phyloP scores from a whole-genome alignment of 2,888 invertebrate genomes.

The Alloplasta piceator region DNA sequence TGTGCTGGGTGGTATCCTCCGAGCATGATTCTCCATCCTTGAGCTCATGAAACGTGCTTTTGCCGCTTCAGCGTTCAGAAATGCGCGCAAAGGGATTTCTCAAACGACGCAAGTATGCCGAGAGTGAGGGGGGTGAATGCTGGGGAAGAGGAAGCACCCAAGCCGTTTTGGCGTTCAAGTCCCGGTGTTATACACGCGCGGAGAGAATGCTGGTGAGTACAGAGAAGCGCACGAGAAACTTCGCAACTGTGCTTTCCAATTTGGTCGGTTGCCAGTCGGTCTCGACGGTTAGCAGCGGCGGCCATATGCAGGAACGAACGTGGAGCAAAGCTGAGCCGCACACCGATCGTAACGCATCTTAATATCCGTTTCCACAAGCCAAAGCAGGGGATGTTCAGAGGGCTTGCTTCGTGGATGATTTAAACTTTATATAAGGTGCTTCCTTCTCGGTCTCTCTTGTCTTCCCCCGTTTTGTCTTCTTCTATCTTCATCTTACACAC shows the following conservation, averaged over 20 bases:
- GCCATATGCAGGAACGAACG: slow-evolving; percentile 69
- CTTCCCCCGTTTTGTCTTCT: slow-evolving; percentile 50
- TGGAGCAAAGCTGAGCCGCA: slow-evolving; percentile 55
- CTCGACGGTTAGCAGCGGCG: slow-evolving; percentile 61
- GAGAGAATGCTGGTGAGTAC: slow-evolving; percentile 54
- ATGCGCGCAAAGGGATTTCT: slow-evolving; percentile 55
- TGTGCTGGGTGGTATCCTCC: slow-evolving; percentile 24
- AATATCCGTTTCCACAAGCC: slow-evolving; percentile 73
- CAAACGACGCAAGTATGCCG: slow-evolving; percentile 60
- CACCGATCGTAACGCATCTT: slow-evolving; percentile 75
- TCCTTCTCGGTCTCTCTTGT: slow-evolving; percentile 49
- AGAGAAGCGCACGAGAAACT: slow-evolving; percentile 69
- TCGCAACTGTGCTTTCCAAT: slow-evolving; percentile 79
- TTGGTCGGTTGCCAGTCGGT: slow-evolving; percentile 79
- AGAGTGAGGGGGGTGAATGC: slow-evolving; percentile 19
- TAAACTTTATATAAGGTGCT: slow-evolving; percentile 74
- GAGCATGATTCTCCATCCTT: slow-evolving; percentile 56
- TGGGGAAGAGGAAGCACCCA: slow-evolving; percentile 29
- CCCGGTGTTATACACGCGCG: slow-evolving; percentile 46
- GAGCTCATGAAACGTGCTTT: slow-evolving; percentile 59
- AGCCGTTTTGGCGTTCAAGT: slow-evolving; percentile 44
- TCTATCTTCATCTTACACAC: slow-evolving; percentile 25
- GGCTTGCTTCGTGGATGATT: slow-evolving; percentile 71
- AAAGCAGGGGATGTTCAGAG: slow-evolving; percentile 33
- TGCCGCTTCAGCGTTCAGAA: slow-evolving; percentile 35